Evolutionary conservation across 1,140 invertebrate species (phyloP).

Genomic region (Hylaeus volcanicus): DNA sequence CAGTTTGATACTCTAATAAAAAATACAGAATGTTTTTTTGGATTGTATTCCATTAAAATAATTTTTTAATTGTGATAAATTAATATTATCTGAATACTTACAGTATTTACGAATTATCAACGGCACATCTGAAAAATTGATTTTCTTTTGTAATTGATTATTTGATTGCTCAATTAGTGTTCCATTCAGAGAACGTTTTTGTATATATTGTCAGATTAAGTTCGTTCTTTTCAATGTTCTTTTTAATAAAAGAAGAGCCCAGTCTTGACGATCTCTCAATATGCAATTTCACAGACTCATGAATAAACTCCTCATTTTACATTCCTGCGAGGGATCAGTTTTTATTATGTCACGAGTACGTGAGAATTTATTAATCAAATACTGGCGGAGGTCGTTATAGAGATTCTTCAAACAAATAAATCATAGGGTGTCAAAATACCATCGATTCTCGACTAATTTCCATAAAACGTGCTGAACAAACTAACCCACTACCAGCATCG

Average conservation of each 20-base stretch:
- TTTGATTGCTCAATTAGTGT: not conserved
- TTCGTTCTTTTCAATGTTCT: not conserved
- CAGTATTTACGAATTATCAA: too few species aligned
- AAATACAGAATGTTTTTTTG: too few species aligned
- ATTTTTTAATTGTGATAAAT: too few species aligned
- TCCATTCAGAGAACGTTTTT: not conserved
- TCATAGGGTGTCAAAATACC: slow-evolving; percentile 1
- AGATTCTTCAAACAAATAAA: slow-evolving; percentile 5
- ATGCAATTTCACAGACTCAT: slow-evolving; percentile 18
- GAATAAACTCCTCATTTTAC: slow-evolving; percentile 24
- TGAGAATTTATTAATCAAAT: slow-evolving; percentile 21
- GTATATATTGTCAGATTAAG: slow-evolving; percentile 7
- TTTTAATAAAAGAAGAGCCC: slow-evolving; percentile 5
- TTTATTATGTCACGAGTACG: slow-evolving; percentile 19
- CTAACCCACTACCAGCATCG: too few species aligned
- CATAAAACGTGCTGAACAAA: not conserved
- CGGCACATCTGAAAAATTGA: too few species aligned
- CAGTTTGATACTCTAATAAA: too few species aligned
- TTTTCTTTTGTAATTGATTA: not conserved
- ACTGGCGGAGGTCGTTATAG: not conserved
- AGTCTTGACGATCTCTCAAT: slow-evolving; percentile 14
- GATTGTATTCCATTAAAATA: too few species aligned
- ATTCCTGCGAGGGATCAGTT: slow-evolving; percentile 4
- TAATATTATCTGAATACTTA: too few species aligned
- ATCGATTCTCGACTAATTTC: slow-evolving; percentile 1